Percentiles rank a stretch among this genome's conserved stretches.
These are phyloP conservation scores for Nyctalus aviator DNA, from an alignment of 2,797 vertebrate species.

Conservation along the genomic window DNA sequence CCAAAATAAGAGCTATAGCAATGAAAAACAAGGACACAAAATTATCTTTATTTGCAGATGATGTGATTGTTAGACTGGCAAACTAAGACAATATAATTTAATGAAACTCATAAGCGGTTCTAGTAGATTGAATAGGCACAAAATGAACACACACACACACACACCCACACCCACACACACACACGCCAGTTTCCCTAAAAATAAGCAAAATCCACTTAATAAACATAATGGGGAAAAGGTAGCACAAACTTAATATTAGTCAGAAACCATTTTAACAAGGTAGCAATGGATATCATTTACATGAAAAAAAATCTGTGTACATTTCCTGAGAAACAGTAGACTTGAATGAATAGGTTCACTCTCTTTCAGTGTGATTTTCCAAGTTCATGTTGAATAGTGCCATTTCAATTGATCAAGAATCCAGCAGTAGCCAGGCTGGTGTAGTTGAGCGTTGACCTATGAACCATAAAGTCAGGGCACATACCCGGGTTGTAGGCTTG, in stretches of 20 bases:
- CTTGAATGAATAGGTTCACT: neutral
- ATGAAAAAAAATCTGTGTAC: neutral
- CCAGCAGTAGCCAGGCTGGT: neutral
- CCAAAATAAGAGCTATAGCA: constrained; percentile 12
- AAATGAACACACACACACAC: neutral
- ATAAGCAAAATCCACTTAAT: constrained; percentile 11
- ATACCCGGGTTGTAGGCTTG: no score
- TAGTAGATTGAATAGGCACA: constrained; percentile 11
- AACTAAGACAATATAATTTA: constrained; percentile 72
- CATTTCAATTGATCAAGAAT: neutral
- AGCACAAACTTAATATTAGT: neutral
- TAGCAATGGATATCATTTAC: neutral
- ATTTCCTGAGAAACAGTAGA: constrained; percentile 25
- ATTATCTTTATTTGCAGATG: constrained; percentile 59
- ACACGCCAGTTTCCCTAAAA: neutral
- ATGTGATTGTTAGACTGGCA: constrained; percentile 61
- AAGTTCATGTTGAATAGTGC: neutral
- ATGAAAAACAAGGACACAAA: neutral
- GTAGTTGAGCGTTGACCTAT: no score
- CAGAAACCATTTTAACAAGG: neutral
- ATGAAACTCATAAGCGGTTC: constrained; percentile 70
- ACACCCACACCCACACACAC: neutral
- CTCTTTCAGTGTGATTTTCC: constrained; percentile 25
- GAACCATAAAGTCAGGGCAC: no score
- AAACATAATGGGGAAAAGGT: neutral